Evolutionary conservation across 2,888 invertebrate genomes (phyloP).

Genomic region (Eubasilissa splendida): DNA sequence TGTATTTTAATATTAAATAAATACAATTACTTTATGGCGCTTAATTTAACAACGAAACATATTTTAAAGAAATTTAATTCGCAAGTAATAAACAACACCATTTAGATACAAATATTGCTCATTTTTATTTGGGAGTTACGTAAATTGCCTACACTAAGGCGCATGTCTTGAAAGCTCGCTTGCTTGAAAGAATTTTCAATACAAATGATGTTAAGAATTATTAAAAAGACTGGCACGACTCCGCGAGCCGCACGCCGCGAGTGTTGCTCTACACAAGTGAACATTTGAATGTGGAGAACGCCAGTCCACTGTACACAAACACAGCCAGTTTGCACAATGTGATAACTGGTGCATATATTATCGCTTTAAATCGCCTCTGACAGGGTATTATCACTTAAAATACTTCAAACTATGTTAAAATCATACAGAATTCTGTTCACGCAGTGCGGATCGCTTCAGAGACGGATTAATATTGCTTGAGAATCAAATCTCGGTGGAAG

Average conservation of each 20-base stretch:
- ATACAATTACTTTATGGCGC: too few species aligned
- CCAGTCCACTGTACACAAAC: conserved; percentile 49
- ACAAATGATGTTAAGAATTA: background rate
- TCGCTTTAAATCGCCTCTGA: conserved; percentile 32
- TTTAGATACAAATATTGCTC: too few species aligned
- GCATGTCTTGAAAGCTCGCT: background rate
- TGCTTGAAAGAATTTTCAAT: background rate
- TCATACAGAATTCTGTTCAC: too few species aligned
- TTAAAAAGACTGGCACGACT: background rate
- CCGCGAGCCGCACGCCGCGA: conserved; percentile 20
- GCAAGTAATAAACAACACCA: too few species aligned
- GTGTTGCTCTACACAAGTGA: conserved; percentile 7
- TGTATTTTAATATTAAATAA: too few species aligned
- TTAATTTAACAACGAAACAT: too few species aligned
- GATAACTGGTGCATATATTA: conserved; percentile 36
- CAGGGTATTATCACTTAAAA: conserved; percentile 21
- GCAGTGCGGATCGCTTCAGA: too few species aligned
- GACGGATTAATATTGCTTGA: too few species aligned
- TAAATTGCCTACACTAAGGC: background rate
- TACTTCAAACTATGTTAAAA: too few species aligned
- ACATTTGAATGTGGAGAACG: conserved; percentile 15
- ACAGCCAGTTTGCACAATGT: conserved; percentile 45
- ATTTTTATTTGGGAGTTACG: background rate
- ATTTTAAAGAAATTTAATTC: too few species aligned
- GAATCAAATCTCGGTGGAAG: too few species aligned